Percentiles rank a stretch among this genome's conserved stretches.
phyloP scores from a whole-genome alignment of 2,113 vertebrate genomes.

The Axis porcinus region DNA sequence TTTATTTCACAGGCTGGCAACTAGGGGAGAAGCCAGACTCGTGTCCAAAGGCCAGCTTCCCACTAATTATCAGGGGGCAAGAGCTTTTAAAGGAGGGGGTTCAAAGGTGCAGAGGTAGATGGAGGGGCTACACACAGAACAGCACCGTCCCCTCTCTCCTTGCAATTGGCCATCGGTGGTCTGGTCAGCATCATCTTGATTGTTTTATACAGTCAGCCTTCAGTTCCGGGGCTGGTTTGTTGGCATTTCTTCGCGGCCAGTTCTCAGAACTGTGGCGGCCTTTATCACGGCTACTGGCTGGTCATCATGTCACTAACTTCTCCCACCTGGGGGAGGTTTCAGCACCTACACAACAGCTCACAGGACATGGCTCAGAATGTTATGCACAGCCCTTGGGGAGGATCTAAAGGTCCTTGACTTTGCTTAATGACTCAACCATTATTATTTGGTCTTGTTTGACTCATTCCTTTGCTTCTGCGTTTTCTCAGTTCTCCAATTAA shows the following conservation, averaged over 20 bases:
- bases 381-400: neutral
- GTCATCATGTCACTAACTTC: neutral
- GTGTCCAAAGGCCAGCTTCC: neutral
- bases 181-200: neutral
- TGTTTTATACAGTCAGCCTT: neutral
- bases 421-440: neutral
- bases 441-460: neutral
- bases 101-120: fast-evolving
- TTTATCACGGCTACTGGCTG: neutral
- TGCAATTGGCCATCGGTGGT: neutral
- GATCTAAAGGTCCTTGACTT: neutral
- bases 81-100: neutral
- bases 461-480: neutral
- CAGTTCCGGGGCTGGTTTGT: neutral
- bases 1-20: neutral
- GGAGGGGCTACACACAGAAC: neutral
- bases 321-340: neutral
- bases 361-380: neutral
- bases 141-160: neutral
- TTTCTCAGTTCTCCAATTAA: neutral
- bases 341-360: neutral
- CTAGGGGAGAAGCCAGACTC: neutral
- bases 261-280: neutral
- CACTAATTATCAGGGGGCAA: neutral
- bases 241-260: neutral